Conservation (phyloP, 2,797 vertebrate species). For the Ataeniobius toweri region DNA sequence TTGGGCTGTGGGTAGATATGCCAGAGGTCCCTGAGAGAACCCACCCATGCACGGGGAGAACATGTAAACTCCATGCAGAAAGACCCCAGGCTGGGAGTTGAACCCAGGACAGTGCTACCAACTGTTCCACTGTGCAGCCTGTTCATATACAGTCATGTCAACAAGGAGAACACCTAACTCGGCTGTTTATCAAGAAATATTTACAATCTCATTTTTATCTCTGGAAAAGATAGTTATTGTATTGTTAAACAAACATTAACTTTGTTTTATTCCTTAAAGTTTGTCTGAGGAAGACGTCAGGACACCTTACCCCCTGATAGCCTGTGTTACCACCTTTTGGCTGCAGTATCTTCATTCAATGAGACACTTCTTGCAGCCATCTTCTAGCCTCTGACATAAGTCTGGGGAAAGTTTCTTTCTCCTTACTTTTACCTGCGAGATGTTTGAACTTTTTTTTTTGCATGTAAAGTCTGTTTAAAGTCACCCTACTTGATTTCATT, state of each 20-base stretch:
- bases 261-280: no score
- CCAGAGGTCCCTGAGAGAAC: no score
- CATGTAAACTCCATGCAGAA: no score
- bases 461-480: neutral
- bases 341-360: neutral
- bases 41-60: no score
- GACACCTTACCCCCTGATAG: neutral
- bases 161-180: no score
- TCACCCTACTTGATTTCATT: slow-evolving; percentile 11
- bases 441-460: neutral
- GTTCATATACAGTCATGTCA: no score
- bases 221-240: neutral
- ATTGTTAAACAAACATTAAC: no score
- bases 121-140: no score
- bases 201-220: neutral
- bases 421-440: neutral
- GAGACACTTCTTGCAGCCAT: neutral
- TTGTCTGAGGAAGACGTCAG: no score
- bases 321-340: neutral
- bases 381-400: neutral
- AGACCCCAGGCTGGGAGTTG: no score
- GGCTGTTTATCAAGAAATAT: neutral
- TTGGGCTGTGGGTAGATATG: no score
- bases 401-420: neutral
- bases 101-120: no score